Base-by-base conservation (phyloP, 35 echinoderm and acorn worm genomes). In the Holothuria glaberrima region DNA sequence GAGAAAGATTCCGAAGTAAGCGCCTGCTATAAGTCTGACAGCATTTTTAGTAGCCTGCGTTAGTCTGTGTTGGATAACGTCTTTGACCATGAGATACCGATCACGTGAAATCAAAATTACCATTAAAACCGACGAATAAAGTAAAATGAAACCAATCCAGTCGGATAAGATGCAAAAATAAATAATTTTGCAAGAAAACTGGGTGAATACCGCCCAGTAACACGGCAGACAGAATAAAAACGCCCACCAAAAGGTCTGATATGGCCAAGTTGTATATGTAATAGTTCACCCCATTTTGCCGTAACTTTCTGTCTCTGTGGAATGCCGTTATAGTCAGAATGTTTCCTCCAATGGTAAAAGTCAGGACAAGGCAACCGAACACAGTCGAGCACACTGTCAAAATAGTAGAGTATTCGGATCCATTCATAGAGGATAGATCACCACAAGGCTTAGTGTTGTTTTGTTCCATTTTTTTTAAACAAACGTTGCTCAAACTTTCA, bases 41-140 rank as follows among this genome's bases (percentile, higher is more conserved):
- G 34, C 71, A 32, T 9, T 45, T 21, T 24, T 75, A 9, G 71
- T 32, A 16, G 71, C 41, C 71, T 75, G 71, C 2, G 71, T 34
- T 44, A 38, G 41, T 38, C 44, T 75, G 71, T 75, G 71, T 41
- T n/a, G 33, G 2, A 75, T 75, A 31, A 75, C 71, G 33, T 75
- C 71, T n/a, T 75, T 36, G 13, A 75, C 32, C 28, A 75, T 31
- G 20, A 75, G 71, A 75, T 75, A 75, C 12, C 71, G 71, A 38
- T 75, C 71, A 75, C 71, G 71, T 41, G 71, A 75, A 21, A 75
- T 75, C 33, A 75, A 34, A 75, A 75, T 41, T 19, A 75, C 24
- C 33, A 75, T 31, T 31, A 41, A 38, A n/a, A 75, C 71, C 4
- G 44, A 45, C 12, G 18, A 75, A 75, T 32, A 35, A 9, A 75